These are phyloP conservation scores for Falcunculus frontatus DNA, from an alignment of 2,113 vertebrate species.

Conservation along the genomic window DNA sequence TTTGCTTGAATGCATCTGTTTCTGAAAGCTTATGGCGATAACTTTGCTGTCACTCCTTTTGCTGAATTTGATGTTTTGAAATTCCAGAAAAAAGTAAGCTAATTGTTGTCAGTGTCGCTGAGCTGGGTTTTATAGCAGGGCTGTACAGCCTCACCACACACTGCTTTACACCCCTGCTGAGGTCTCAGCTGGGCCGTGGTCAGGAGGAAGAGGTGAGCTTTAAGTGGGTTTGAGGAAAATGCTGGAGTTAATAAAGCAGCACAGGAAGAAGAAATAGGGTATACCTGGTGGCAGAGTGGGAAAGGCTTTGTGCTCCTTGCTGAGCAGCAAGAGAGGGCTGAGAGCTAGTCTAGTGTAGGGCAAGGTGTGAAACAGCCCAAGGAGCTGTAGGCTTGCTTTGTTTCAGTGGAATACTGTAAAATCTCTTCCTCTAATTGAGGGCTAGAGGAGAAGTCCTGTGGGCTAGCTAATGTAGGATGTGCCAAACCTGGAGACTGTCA, in stretches of 20 bases:
- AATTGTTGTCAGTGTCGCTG: rapidly evolving
- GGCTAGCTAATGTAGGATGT: not conserved
- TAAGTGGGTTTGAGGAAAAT: not conserved
- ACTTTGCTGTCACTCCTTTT: not conserved
- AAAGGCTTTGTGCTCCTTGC: not conserved
- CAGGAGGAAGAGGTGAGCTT: not conserved
- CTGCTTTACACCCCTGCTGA: rapidly evolving
- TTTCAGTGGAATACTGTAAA: not conserved
- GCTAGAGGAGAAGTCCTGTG: not conserved
- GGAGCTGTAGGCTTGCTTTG: not conserved
- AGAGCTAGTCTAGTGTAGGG: not conserved
- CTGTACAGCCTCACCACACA: rapidly evolving
- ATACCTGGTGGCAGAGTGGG: not conserved
- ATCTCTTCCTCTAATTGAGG: not conserved
- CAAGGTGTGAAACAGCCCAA: not conserved
- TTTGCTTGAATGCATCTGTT: not conserved
- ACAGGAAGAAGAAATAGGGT: not conserved
- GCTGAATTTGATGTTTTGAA: not conserved
- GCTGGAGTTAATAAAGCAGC: not conserved
- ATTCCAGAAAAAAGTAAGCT: not conserved
- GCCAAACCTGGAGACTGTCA: not conserved
- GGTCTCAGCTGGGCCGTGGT: rapidly evolving
- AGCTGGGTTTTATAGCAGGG: not conserved
- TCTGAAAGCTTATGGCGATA: not conserved
- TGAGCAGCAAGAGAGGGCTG: not conserved